A percentile compares a stretch with the other conserved stretches of the same genome.
These are phyloP conservation scores for Labeo catla DNA, from an alignment of 2,113 vertebrate genomes.

Conservation along the genomic window DNA sequence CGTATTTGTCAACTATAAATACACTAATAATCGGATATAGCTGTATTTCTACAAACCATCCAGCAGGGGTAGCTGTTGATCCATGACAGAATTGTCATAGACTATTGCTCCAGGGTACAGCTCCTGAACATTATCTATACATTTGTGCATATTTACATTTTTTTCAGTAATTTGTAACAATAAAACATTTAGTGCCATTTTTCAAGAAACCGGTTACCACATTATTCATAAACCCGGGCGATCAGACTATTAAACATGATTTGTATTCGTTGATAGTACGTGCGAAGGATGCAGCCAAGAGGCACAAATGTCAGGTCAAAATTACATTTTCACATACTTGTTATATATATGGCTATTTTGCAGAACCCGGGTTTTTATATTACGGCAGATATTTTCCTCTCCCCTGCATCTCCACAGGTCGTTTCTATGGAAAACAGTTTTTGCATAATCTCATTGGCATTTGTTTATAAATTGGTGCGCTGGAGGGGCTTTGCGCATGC, in stretches of 20 bases:
- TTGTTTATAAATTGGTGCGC: background rate
- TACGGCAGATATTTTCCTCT: background rate
- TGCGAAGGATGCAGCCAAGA: background rate
- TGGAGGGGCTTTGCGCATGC: background rate
- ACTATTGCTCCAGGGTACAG: background rate
- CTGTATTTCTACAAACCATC: conserved; percentile 27
- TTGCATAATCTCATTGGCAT: conserved; percentile 31
- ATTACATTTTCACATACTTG: conserved; percentile 3
- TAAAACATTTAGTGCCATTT: background rate
- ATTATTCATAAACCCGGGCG: conserved; percentile 13
- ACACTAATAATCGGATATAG: background rate
- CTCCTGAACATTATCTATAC: background rate
- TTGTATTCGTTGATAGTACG: background rate
- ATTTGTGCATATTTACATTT: background rate
- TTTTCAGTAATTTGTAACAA: background rate
- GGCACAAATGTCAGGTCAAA: conserved; percentile 24
- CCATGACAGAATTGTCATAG: conserved; percentile 53
- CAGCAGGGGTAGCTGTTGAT: conserved; percentile 79
- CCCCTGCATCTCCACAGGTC: background rate
- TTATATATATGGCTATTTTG: background rate
- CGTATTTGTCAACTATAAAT: background rate
- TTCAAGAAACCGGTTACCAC: conserved; percentile 6
- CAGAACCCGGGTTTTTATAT: background rate
- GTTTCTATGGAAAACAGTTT: conserved; percentile 17
- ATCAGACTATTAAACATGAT: conserved; percentile 26